These are phyloP conservation scores for Epinotia demarniana DNA, from an alignment of 2,888 invertebrate genomes.

Conservation along the genomic window DNA sequence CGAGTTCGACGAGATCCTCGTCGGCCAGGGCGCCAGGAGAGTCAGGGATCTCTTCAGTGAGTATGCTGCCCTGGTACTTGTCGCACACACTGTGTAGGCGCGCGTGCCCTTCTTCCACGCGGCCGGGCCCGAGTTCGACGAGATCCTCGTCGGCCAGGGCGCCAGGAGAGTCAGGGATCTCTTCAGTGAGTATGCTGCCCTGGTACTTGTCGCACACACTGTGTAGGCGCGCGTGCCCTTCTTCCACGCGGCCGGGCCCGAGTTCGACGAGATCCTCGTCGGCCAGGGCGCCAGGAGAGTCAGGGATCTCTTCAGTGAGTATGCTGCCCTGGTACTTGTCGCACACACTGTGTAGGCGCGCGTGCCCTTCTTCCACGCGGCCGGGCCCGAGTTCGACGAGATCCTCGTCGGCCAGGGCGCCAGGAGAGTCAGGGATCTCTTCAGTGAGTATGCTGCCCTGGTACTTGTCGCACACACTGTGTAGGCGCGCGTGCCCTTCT, in stretches of 20 bases:
- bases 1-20: conserved; percentile 99
- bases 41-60: conserved; percentile 88
- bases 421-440: conserved; percentile 91
- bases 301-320: conserved; percentile 85
- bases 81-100: too few relatives aligned
- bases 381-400: conserved; percentile 99
- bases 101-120: conserved; percentile 99
- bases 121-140: conserved; percentile 99
- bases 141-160: conserved; percentile 98
- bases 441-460: conserved; percentile 62
- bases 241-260: conserved; percentile 99
- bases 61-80: conserved; percentile 46
- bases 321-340: not conserved
- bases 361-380: conserved; percentile 99
- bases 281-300: conserved; percentile 98
- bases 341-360: too few relatives aligned
- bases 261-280: conserved; percentile 99
- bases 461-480: too few relatives aligned
- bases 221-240: conserved; percentile 99
- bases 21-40: conserved; percentile 98
- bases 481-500: conserved; percentile 99
- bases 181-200: conserved; percentile 64
- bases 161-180: conserved; percentile 94
- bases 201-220: too few relatives aligned
- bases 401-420: conserved; percentile 99